Evolutionary conservation across 2,113 vertebrate genomes (phyloP), one percentile per base, ranked within the genome.

Genomic region (Paramormyrops kingsleyae): DNA sequence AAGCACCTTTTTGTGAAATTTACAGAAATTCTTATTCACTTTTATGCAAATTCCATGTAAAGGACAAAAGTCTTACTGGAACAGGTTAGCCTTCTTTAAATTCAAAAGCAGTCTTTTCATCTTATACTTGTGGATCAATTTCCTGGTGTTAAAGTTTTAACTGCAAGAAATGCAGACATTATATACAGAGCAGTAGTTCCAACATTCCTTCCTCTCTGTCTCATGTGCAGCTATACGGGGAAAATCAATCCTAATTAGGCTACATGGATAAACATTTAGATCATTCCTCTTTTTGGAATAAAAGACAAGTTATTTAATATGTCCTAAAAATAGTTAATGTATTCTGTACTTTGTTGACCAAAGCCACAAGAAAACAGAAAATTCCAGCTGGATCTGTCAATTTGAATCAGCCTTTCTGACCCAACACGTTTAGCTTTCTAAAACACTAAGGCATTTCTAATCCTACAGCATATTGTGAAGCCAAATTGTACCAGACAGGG

Each of bases 401-500:
- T 85, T 85, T 90, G n/a, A 87, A 90, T 90, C 87, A 89, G 52
- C 44, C 17, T 70, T 89, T 74, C 46, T 83, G 70, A 88, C 74
- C 87, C 24, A 39, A 15, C 53, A 88, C 44, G 52, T 49, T 88
- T 87, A 87, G 90, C 46, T 52, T 74, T 89, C 27, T n/a, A 89
- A 74, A 89, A 86, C 83, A 88, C 46, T 21, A 53, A 44, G 77
- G 56, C 24, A 84, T 89, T 42, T 66, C 87, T 89, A 74, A 70
- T 90, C 56, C 80, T 49, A 12, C 62, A 42, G 46, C 53, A 83
- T 59, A 44, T 19, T 86, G 84, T 62, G 56, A 10, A 62, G 83
- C 80, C 80, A 89, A 90, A 90, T 90, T 66, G 88, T 70, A 89
- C 44, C 90, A 89, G 90, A 90, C 90, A 90, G 83, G 90, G 88